phyloP scores from a whole-genome alignment of 2,797 vertebrate genomes.

The Chelmon rostratus region DNA sequence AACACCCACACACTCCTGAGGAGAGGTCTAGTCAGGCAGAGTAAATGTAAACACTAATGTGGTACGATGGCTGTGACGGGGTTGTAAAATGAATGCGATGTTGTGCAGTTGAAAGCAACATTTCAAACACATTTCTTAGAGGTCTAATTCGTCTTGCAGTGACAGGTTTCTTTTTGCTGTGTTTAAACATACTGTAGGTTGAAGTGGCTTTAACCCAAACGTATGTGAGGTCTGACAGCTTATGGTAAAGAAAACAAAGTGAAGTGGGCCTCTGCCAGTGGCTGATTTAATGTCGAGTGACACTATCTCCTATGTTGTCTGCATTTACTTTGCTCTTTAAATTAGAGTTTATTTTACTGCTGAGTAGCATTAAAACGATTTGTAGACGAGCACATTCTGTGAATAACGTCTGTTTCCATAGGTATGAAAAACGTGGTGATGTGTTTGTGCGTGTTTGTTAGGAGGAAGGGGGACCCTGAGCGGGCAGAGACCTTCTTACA shows the following conservation, averaged over 20 bases:
- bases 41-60: conserved; percentile 17
- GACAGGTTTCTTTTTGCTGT: neutral
- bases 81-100: neutral
- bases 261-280: neutral
- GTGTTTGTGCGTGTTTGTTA: conserved; percentile 64
- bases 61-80: neutral
- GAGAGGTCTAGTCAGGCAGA: conserved; percentile 8
- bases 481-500: conserved; percentile 92
- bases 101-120: neutral
- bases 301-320: neutral
- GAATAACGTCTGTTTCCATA: neutral
- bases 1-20: conserved; percentile 19
- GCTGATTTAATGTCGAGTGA: neutral
- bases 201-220: neutral
- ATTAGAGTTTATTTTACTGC: neutral
- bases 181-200: neutral
- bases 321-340: neutral
- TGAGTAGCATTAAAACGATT: neutral
- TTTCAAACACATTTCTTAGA: neutral
- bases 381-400: neutral
- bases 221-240: neutral
- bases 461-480: conserved; percentile 94
- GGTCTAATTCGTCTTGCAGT: neutral
- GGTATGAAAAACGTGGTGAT: neutral
- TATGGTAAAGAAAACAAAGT: neutral